Evolutionary conservation across 2,797 vertebrate species (phyloP), one percentile per base, ranked within the genome.

Genomic region (Etheostoma nigrum): DNA sequence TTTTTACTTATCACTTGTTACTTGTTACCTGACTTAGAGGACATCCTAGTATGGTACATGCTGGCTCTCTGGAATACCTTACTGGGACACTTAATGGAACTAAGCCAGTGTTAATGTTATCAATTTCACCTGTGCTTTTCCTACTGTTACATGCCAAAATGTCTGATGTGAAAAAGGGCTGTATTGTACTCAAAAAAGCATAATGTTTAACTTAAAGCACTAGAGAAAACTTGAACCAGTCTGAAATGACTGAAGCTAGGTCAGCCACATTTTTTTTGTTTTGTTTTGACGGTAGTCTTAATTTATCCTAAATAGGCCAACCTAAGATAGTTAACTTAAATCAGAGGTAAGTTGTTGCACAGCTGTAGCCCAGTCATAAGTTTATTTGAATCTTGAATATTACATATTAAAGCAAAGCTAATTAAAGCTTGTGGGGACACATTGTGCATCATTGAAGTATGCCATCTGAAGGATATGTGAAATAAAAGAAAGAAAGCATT

Each of bases 401-500:
- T 21, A 25, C 30, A 51, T 18, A 30, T 49, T 54, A 4, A 2
- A 49, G 23, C 42, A 68, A 40, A 27, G 30, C 21, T 51, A 48
- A 55, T 40, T 65, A 73, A 54, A 59, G 33, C 19, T 52, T 77
- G 33, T 19, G 5, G 1, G 23, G 30, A 63, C 74, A 78, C 51
- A 7, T 61, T 16, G 2, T 27, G 7, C 4, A 8, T 27, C 33
- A 5, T 25, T 40, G 62, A 11, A 74, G 74, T 30, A 49, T 3
- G 10, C 5, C 33, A 63, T 72, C n/a, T 65, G 53, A 74, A 71
- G 45, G 58, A 65, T 71, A 48, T 72, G 33, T 74, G 48, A 68
- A 30, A 68, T 68, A 21, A 52, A 61, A 55, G 3, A 23, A 23
- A 73, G 47, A 53, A 59, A 4, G 0, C 33, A 15, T 44, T 76